These are phyloP conservation scores for Druon quercuslanigerum DNA, from an alignment of 1,140 invertebrate genomes.

Conservation along the genomic window DNA sequence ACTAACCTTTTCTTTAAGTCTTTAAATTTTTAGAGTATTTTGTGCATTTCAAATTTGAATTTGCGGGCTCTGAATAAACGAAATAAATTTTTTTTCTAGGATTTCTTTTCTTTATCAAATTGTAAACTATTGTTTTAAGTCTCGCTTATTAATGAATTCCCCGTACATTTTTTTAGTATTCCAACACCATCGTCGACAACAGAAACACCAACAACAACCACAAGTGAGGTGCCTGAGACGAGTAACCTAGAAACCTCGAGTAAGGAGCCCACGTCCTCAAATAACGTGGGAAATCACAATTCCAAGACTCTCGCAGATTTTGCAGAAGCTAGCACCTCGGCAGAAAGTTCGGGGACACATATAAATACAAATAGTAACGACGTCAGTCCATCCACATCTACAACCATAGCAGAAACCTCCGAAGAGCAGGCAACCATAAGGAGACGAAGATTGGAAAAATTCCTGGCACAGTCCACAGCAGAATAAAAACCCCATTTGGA, in stretches of 20 bases:
- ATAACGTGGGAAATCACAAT: slow-evolving; percentile 24
- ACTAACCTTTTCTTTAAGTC: too few relatives aligned
- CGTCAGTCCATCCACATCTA: slow-evolving; percentile 51
- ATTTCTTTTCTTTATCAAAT: too few relatives aligned
- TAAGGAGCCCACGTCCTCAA: slow-evolving; percentile 22
- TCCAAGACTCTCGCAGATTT: slow-evolving; percentile 35
- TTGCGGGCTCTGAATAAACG: too few relatives aligned
- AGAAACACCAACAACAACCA: slow-evolving; percentile 26
- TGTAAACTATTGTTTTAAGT: too few relatives aligned
- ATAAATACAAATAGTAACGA: slow-evolving; percentile 46
- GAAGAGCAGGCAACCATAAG: slow-evolving; percentile 78
- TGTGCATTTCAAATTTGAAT: too few relatives aligned
- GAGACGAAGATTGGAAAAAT: slow-evolving; percentile 84
- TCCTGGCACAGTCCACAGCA: slow-evolving; percentile 58
- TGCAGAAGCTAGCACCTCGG: slow-evolving; percentile 37
- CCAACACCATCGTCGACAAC: slow-evolving; percentile 46
- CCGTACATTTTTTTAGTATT: slow-evolving; percentile 56
- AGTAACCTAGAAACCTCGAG: slow-evolving; percentile 36
- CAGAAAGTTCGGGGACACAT: slow-evolving; percentile 31
- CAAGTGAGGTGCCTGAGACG: slow-evolving; percentile 43
- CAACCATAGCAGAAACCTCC: slow-evolving; percentile 49
- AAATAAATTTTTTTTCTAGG: too few relatives aligned
- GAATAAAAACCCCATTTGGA: slow-evolving; percentile 35
- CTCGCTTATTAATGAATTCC: slow-evolving; percentile 31
- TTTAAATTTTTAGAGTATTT: too few relatives aligned